Percentiles rank a stretch among this genome's conserved stretches.
Evolutionary conservation across 2,888 invertebrate genomes (phyloP).

Genomic region (Sericinus montela): DNA sequence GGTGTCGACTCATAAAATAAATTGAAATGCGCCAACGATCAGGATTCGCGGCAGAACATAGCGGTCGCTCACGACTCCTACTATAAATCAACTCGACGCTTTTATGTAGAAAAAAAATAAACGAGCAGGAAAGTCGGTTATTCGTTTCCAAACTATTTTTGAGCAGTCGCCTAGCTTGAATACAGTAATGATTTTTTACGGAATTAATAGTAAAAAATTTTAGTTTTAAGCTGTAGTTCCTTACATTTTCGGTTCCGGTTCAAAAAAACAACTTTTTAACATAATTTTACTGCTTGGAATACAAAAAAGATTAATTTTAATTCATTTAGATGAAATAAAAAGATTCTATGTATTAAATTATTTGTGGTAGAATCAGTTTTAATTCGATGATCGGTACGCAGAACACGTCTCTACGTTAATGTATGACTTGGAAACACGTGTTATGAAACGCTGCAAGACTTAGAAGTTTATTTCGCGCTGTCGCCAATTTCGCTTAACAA

Average conservation of each 20-base stretch:
- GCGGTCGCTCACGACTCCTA: slow-evolving; percentile 49
- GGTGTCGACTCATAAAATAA: slow-evolving; percentile 72
- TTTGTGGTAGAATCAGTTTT: slow-evolving; percentile 5
- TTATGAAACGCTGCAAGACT: slow-evolving; percentile 6
- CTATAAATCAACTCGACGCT: slow-evolving; percentile 73
- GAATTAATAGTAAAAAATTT: too few relatives aligned
- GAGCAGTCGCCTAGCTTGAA: slow-evolving; percentile 50
- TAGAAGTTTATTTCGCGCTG: slow-evolving; percentile 2
- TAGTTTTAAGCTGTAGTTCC: too few relatives aligned
- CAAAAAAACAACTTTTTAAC: too few relatives aligned
- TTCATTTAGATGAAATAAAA: too few relatives aligned
- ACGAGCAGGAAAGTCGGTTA: slow-evolving; percentile 65
- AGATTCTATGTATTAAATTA: not conserved
- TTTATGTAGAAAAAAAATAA: slow-evolving; percentile 62
- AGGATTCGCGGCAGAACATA: slow-evolving; percentile 60
- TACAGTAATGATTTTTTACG: slow-evolving; percentile 59
- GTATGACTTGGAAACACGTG: slow-evolving; percentile 15
- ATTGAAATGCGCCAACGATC: slow-evolving; percentile 73
- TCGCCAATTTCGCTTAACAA: slow-evolving; percentile 11
- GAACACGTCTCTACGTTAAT: slow-evolving; percentile 13
- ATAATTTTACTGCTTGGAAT: too few relatives aligned
- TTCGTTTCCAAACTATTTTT: slow-evolving; percentile 75
- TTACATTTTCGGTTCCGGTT: too few relatives aligned
- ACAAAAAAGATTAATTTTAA: too few relatives aligned
- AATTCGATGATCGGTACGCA: slow-evolving; percentile 12